phyloP scores from a whole-genome alignment of 2,797 vertebrate genomes.

The Allobates femoralis region DNA sequence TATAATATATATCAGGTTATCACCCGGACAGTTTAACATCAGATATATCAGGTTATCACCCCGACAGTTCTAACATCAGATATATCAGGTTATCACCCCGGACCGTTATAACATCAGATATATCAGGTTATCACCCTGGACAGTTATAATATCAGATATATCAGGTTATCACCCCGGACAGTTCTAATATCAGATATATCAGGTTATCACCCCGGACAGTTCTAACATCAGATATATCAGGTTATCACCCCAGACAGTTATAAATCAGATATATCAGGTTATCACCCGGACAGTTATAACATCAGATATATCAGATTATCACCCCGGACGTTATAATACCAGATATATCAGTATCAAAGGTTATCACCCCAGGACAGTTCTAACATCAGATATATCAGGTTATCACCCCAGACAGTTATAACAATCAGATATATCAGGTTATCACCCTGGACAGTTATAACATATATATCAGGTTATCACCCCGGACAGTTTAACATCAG shows the following conservation, averaged over 20 bases:
- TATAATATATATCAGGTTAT: not conserved
- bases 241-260: not conserved
- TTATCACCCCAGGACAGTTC: not conserved
- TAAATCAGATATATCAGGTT: no score
- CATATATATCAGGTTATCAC: no score
- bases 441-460: constrained; percentile 20
- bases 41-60: not conserved
- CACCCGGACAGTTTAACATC: no score
- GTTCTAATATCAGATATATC: no score
- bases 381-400: no score
- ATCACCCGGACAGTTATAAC: no score
- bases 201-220: not conserved
- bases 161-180: not conserved
- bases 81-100: not conserved
- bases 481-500: no score
- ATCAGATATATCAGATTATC: no score
- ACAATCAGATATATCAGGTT: no score
- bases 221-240: no score
- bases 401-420: not conserved
- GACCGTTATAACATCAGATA: not conserved
- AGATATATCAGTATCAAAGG: no score
- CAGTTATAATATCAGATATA: not conserved
- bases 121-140: no score
- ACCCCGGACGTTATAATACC: not conserved
- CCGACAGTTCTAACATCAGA: not conserved